Conservation (phyloP, 2,888 invertebrate genomes). For the Nomada lathburiana region DNA sequence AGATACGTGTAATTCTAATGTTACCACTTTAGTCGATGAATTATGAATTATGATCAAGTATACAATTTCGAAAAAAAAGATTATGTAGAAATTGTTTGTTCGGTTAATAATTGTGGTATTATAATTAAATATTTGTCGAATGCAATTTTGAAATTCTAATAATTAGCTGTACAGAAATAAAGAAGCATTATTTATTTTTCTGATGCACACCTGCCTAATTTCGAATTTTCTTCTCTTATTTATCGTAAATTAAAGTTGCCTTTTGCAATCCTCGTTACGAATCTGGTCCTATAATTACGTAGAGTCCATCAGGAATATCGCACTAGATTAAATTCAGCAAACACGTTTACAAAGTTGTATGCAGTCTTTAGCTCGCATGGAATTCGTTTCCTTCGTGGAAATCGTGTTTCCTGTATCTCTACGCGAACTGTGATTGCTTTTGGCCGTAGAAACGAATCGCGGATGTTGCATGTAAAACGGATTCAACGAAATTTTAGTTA, state of each 20-base stretch:
- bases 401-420: conserved; percentile 47
- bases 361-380: conserved; percentile 32
- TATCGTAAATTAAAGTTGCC: conserved; percentile 4
- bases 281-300: conserved; percentile 2
- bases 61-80: too few species aligned
- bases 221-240: not conserved
- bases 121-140: too few species aligned
- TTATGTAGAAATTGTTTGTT: too few species aligned
- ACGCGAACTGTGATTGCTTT: conserved; percentile 28
- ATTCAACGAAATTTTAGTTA: not conserved
- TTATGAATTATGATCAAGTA: too few species aligned
- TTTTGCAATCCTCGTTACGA: conserved; percentile 1
- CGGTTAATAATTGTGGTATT: too few species aligned
- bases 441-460: conserved; percentile 10
- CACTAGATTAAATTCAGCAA: conserved; percentile 52
- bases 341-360: conserved; percentile 42
- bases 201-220: too few species aligned
- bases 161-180: too few species aligned
- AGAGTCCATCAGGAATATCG: conserved; percentile 35
- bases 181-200: too few species aligned
- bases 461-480: not conserved
- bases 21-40: too few species aligned
- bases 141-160: too few species aligned
- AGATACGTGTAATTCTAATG: too few species aligned
- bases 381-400: conserved; percentile 46